phyloP scores from a whole-genome alignment of 1,140 invertebrate genomes.

The Megalopta genalis region DNA sequence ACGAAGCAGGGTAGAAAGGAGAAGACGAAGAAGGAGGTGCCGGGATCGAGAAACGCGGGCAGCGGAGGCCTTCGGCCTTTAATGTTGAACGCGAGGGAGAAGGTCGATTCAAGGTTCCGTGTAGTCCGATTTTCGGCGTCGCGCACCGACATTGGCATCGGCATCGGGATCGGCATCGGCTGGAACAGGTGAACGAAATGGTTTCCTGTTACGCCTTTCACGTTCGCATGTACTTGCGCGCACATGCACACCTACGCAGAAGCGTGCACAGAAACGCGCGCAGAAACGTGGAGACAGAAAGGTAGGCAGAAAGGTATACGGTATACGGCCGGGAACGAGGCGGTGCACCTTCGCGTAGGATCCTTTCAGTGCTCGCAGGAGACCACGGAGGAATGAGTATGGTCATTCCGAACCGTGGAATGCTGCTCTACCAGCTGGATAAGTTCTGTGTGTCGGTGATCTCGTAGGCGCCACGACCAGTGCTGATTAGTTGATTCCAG shows the following conservation, averaged over 20 bases:
- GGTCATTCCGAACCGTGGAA: conserved; percentile 46
- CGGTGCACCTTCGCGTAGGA: conserved; percentile 9
- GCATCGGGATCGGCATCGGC: no score
- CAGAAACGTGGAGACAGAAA: no score
- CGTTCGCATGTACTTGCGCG: background rate
- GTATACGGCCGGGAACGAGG: background rate
- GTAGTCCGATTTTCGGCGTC: conserved; percentile 45
- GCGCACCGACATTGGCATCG: no score
- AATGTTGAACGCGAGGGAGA: conserved; percentile 27
- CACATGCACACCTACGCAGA: no score
- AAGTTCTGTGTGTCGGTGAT: conserved; percentile 25
- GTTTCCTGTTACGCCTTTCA: conserved; percentile 42
- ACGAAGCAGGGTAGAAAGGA: background rate
- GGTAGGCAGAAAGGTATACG: no score
- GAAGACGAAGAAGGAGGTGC: conserved; percentile 4
- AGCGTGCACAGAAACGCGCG: background rate
- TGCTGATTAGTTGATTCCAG: conserved; percentile 25
- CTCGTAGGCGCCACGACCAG: conserved; percentile 35
- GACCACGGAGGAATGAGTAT: conserved; percentile 24
- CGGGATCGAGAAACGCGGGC: conserved; percentile 45
- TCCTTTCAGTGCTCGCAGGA: conserved; percentile 25
- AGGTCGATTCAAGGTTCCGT: conserved; percentile 52
- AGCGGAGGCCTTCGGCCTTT: conserved; percentile 4
- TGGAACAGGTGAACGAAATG: conserved; percentile 43
- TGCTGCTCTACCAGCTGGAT: conserved; percentile 46